phyloP scores from a whole-genome alignment of 1,140 invertebrate genomes.

The Wiebesia pumilae region DNA sequence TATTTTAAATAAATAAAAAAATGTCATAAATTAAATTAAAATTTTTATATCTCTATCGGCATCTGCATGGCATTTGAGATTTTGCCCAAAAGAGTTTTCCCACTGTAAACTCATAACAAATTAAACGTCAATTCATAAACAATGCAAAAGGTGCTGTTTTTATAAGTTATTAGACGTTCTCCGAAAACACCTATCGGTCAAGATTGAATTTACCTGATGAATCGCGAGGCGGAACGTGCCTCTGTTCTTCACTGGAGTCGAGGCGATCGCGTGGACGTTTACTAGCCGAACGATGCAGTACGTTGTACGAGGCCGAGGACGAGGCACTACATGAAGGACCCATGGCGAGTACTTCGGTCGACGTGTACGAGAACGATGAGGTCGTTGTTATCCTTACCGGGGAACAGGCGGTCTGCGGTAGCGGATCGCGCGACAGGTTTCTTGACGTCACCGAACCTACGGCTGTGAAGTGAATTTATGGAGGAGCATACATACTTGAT shows the following conservation, averaged over 20 bases:
- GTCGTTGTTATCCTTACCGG: slow-evolving; percentile 8
- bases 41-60: no score
- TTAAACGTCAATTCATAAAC: no score
- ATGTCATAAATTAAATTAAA: no score
- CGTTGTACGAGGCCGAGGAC: neutral
- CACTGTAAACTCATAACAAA: no score
- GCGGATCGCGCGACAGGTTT: slow-evolving; percentile 46
- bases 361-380: slow-evolving; percentile 1
- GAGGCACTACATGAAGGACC: neutral
- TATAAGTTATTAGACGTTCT: neutral
- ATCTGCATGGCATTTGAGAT: no score
- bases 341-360: neutral
- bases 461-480: slow-evolving; percentile 10
- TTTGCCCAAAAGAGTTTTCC: no score
- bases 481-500: neutral
- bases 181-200: no score
- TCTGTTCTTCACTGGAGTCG: slow-evolving; percentile 8
- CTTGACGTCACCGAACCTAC: slow-evolving; percentile 12
- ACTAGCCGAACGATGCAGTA: slow-evolving; percentile 15
- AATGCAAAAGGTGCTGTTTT: neutral
- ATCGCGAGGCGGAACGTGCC: neutral
- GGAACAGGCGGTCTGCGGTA: slow-evolving; percentile 3
- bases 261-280: slow-evolving; percentile 33
- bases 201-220: neutral
- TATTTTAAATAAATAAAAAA: no score